Evolutionary conservation across 2,797 vertebrate genomes (phyloP), one percentile per base, ranked within the genome.

Genomic region (Notolabrus celidotus): DNA sequence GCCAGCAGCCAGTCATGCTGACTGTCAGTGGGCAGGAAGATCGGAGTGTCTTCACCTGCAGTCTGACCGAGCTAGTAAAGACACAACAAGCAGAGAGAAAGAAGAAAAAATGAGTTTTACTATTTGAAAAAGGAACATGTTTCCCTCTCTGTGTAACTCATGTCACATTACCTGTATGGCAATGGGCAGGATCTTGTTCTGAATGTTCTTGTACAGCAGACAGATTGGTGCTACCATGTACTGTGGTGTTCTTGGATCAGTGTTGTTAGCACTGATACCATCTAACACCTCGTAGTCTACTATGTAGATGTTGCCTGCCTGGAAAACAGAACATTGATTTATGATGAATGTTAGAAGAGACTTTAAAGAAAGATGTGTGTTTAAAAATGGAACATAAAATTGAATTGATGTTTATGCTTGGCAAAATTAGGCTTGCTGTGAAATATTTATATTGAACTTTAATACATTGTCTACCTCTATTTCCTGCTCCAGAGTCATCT

Each of bases 151-250:
- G 3, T 4, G 7, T 10, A 51, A 3, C 22, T 60, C 52, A n/a
- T 43, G n/a, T n/a, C n/a, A n/a, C n/a, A 29, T 50, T 89, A 99
- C 98, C 97, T 99, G 98, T 77, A 99, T 99, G 72, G 98, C 98
- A 39, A 99, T 95, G 61, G 98, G 98, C 47, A 98, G 70, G 53
- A 99, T 94, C 93, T 99, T 99, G 84, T 96, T 97, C 77, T 90
- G 87, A 41, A 79, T 57, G 55, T 96, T 99, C 76, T 95, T 99
- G 92, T 99, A 99, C 14, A 99, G 89, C 59, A 99, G 91, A 83
- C 97, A 98, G 62, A 99, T 90, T 0, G 98, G 97, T 14, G 98
- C 96, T 0, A 96, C 93, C 85, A 99, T 80, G 88, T 96, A 98
- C 89, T 99, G 98, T 68, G 93, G 53, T 0, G 98, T 99, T 88